A percentile compares a stretch with the other conserved stretches of the same genome.
Evolutionary conservation across 1,140 invertebrate genomes (phyloP).

Genomic region (Idris sp.): DNA sequence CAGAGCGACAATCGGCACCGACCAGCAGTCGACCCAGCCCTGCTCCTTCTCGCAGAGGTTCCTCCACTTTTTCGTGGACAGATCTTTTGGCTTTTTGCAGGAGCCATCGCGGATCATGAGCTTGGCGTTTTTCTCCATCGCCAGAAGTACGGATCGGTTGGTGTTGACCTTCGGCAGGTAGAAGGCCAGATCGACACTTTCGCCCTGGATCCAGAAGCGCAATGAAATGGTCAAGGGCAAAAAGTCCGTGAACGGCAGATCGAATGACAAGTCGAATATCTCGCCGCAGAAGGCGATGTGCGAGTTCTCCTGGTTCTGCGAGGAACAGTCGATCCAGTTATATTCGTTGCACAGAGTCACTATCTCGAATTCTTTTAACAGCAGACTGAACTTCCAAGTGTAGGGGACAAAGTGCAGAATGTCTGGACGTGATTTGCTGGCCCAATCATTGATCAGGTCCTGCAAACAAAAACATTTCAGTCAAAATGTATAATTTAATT

Average conservation of each 20-base stretch:
- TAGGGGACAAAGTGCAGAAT: conserved; percentile 97
- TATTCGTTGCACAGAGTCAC: conserved; percentile 96
- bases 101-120: conserved; percentile 87
- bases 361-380: conserved; percentile 97
- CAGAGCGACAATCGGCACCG: conserved; percentile 93
- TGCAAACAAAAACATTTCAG: conserved; percentile 61
- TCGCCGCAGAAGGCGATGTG: conserved; percentile 96
- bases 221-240: conserved; percentile 91
- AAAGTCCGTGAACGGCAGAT: conserved; percentile 94
- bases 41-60: conserved; percentile 88
- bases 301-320: conserved; percentile 95
- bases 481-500: no score
- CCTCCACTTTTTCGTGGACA: conserved; percentile 88
- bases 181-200: conserved; percentile 92
- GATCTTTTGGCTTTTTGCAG: conserved; percentile 79
- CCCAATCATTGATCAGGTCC: conserved; percentile 97
- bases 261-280: conserved; percentile 93
- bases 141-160: conserved; percentile 87
- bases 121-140: conserved; percentile 94
- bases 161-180: conserved; percentile 95
- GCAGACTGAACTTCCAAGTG: conserved; percentile 94
- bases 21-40: conserved; percentile 98
- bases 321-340: conserved; percentile 99
- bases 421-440: conserved; percentile 92
- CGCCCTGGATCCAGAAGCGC: conserved; percentile 95